Percentiles rank a stretch among this genome's conserved stretches.
Evolutionary conservation across 37 sponge, comb jelly and placozoan genomes (phyloP).

Genomic region (Aphrocallistes beatrix): DNA sequence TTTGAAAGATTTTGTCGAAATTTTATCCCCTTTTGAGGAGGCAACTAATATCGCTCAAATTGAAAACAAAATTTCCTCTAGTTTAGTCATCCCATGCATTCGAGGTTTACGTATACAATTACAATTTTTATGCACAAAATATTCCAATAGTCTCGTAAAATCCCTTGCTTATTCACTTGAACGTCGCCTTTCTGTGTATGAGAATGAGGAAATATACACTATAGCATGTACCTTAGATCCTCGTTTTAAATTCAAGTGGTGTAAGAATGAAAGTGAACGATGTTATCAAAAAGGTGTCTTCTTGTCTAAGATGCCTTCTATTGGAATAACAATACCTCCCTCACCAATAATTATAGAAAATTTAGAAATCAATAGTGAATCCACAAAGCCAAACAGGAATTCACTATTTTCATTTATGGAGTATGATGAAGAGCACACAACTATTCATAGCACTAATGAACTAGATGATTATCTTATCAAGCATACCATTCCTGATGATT

Average conservation of each 20-base stretch:
- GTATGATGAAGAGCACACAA: not conserved
- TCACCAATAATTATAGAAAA: not conserved
- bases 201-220: not conserved
- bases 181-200: no score
- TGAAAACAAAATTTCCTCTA: not conserved
- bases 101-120: not conserved
- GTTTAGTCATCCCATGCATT: conserved; percentile 13
- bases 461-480: not conserved
- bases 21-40: conserved; percentile 12
- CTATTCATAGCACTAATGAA: not conserved
- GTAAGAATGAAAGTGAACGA: conserved; percentile 13
- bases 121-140: not conserved
- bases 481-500: not conserved
- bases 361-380: not conserved
- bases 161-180: conserved; percentile 11
- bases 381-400: not conserved
- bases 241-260: not conserved
- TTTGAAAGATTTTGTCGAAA: not conserved
- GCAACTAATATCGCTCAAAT: not conserved
- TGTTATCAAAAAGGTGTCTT: not conserved
- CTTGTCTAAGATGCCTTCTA: conserved; percentile 12
- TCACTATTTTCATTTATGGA: not conserved
- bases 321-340: not conserved
- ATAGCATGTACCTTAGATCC: conserved; percentile 4
- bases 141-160: not conserved